A percentile compares a stretch with the other conserved stretches of the same genome.
Conservation (phyloP, 2,113 vertebrate species). For the Coptodon bakossiorum region DNA sequence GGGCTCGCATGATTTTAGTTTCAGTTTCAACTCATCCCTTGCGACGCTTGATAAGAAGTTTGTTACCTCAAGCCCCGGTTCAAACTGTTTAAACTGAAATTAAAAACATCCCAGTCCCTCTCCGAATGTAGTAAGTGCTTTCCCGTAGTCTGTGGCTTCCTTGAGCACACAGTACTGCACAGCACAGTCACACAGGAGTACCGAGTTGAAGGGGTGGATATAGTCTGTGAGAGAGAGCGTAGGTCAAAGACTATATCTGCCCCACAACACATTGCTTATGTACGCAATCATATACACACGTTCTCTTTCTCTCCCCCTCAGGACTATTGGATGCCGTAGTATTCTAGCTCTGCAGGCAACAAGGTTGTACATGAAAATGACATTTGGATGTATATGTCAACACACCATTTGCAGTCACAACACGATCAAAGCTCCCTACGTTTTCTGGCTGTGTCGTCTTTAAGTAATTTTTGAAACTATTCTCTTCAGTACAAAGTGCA, state of each 20-base stretch:
- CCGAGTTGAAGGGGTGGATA: slow-evolving; percentile 10
- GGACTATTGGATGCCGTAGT: not conserved
- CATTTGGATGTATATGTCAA: slow-evolving; percentile 60
- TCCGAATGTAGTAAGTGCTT: slow-evolving; percentile 60
- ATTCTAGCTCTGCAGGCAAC: not conserved
- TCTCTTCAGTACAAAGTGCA: slow-evolving; percentile 52
- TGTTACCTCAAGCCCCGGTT: slow-evolving; percentile 8
- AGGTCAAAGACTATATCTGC: not conserved
- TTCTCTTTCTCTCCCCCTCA: not conserved
- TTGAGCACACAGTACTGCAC: slow-evolving; percentile 17
- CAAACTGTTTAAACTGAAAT: slow-evolving; percentile 25
- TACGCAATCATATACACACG: not conserved
- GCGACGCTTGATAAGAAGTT: not conserved
- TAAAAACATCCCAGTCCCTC: slow-evolving; percentile 31
- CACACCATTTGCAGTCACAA: slow-evolving; percentile 18
- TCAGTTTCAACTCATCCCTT: slow-evolving; percentile 25
- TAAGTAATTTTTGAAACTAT: not conserved
- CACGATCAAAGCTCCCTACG: not conserved
- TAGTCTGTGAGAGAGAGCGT: not conserved
- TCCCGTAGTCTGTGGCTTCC: slow-evolving; percentile 16
- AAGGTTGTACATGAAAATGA: slow-evolving; percentile 24
- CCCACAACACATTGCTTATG: not conserved
- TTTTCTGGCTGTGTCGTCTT: not conserved
- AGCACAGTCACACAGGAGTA: slow-evolving; percentile 25
- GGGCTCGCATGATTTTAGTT: slow-evolving; percentile 14